Percentiles rank a stretch among this genome's conserved stretches.
Conservation (phyloP, 2,888 invertebrate species). For the Osmoderma eremita region DNA sequence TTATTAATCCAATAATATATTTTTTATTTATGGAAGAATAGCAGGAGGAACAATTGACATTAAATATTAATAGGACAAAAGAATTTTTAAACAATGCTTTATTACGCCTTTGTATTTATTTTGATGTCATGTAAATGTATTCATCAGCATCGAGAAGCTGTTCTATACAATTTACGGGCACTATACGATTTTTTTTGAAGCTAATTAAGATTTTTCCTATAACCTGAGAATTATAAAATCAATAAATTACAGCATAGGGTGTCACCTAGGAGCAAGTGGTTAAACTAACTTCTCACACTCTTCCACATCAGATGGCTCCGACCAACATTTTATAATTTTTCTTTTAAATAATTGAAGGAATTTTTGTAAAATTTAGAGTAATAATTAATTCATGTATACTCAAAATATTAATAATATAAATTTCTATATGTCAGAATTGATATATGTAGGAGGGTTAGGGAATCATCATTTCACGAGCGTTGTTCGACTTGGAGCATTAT, state of each 20-base stretch:
- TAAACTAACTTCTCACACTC: too few relatives aligned
- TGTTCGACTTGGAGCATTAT: too few relatives aligned
- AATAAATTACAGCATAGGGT: not conserved
- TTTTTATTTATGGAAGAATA: too few relatives aligned
- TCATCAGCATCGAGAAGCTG: not conserved
- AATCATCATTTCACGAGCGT: too few relatives aligned
- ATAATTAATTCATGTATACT: too few relatives aligned
- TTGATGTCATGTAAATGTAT: constrained; percentile 15
- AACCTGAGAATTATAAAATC: not conserved
- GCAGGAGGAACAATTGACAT: not conserved
- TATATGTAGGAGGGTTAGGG: too few relatives aligned
- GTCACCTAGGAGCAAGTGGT: not conserved
- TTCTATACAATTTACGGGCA: not conserved
- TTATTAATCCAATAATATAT: too few relatives aligned
- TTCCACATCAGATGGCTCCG: not conserved
- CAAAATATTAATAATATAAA: too few relatives aligned
- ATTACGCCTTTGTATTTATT: constrained; percentile 25
- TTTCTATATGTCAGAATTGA: too few relatives aligned
- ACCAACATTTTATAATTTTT: not conserved
- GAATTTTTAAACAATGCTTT: constrained; percentile 18
- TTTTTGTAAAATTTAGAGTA: too few relatives aligned
- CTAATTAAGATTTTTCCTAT: not conserved
- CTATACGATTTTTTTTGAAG: not conserved
- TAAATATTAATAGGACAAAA: constrained; percentile 8
- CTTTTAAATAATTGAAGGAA: too few relatives aligned